Evolutionary conservation across 2,797 vertebrate species (phyloP).

Genomic region (Botia almorhae): DNA sequence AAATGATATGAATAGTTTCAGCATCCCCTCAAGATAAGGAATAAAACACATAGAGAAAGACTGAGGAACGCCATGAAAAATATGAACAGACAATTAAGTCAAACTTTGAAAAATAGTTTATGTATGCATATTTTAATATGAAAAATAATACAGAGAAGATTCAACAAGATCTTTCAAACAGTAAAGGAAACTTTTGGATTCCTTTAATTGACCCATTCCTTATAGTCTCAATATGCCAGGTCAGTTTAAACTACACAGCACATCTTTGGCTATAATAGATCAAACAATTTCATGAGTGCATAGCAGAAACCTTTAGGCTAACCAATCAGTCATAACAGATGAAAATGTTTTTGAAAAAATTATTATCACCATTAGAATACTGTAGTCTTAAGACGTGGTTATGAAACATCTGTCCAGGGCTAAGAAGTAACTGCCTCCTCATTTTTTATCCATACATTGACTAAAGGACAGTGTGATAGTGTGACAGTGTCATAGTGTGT

Average conservation of each 20-base stretch:
- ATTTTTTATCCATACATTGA: conserved; percentile 69
- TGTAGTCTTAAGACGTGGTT: conserved; percentile 46
- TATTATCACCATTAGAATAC: conserved; percentile 64
- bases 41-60: not conserved
- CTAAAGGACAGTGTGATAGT: conserved; percentile 55
- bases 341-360: conserved; percentile 45
- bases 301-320: not conserved
- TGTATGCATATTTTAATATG: not conserved
- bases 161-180: not conserved
- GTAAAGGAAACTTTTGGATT: not conserved
- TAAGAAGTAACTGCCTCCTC: conserved; percentile 53
- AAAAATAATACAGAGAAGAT: not conserved
- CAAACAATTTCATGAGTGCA: not conserved
- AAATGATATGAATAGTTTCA: not conserved
- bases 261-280: conserved; percentile 1
- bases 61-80: not conserved
- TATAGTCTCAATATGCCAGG: not conserved
- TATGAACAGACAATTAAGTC: conserved; percentile 11
- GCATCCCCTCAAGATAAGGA: conserved; percentile 6
- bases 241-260: not conserved
- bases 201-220: not conserved
- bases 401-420: conserved; percentile 61
- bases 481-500: conserved; percentile 40
- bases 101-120: not conserved
- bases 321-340: conserved; percentile 4